Base-by-base conservation (phyloP, 2,888 invertebrate species). In the Apeira syringaria region DNA sequence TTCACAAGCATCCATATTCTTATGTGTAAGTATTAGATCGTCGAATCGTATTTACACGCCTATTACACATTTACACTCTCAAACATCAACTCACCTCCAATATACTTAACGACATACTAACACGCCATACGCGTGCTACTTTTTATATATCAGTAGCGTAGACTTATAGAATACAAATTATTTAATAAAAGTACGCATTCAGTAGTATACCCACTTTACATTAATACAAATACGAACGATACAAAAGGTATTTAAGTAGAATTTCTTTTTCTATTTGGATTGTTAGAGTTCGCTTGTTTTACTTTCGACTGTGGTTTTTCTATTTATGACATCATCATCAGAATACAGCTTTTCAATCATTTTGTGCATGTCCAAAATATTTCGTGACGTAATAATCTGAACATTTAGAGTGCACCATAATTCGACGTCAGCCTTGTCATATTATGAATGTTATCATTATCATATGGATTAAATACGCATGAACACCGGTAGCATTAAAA, bases 311-410 rank as follows among this genome's bases (percentile, higher is more conserved):
- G 47, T 44, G 43, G 26, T 45, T 45, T 34, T 26, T 31, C 7
- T 20, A 6, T 32, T 17, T 30, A 17, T 38, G 12, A 20, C 27
- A n/a, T 31, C 17, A 32, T 24, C 33, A 34, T 24, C 22, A 4
- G 10, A 12, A 29, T 18, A 30, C 26, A 17, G 29, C 18, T 25
- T 43, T 30, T 8, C 31, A 42, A 41, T 39, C 44, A 49, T 3
- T 20, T 33, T 59, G 61, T 65, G 73, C 73, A 71, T 70, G 70
- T 63, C 56, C 57, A 55, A 48, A 45, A 52, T 48, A 61, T 61
- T 7, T 3, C 9, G 24, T 9, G 7, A 30, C 2, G 11, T 10
- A 12, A 13, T 25, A 10, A 37, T 9, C 18, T 34, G 15, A 33
- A 38, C 29, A 30, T 32, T 20, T 26, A 12, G 13, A n/a, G 15